phyloP scores from a whole-genome alignment of 2,888 invertebrate species.

The Drosophila robusta region DNA sequence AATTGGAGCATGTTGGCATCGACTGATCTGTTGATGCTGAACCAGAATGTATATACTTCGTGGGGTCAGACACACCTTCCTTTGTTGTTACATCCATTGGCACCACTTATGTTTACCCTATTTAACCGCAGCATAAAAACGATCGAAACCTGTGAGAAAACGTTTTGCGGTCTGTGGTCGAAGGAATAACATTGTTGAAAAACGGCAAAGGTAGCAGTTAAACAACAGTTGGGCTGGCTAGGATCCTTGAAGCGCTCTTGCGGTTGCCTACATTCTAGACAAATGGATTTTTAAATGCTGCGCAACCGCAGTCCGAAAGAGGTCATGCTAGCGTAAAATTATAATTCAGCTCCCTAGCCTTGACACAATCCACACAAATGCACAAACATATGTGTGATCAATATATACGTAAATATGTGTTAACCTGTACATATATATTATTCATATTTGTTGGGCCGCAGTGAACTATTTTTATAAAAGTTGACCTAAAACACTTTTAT shows the following conservation, averaged over 20 bases:
- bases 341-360: constrained; percentile 40
- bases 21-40: background rate
- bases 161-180: constrained; percentile 46
- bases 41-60: background rate
- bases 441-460: no score
- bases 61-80: background rate
- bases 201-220: constrained; percentile 29
- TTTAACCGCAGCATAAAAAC: background rate
- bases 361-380: constrained; percentile 11
- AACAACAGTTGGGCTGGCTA: constrained; percentile 46
- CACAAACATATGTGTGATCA: no score
- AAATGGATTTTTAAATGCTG: constrained; percentile 74
- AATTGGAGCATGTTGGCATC: no score
- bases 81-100: background rate
- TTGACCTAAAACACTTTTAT: no score
- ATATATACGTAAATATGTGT: no score
- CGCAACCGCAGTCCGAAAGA: constrained; percentile 46
- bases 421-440: no score
- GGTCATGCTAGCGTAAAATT: constrained; percentile 56
- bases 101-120: background rate
- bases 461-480: no score
- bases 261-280: constrained; percentile 35
- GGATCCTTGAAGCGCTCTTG: constrained; percentile 32
- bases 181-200: constrained; percentile 24
- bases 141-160: constrained; percentile 42